Base-by-base conservation (phyloP, 53 echinoderm and acorn worm genomes). In the Apostichopus leukothele region DNA sequence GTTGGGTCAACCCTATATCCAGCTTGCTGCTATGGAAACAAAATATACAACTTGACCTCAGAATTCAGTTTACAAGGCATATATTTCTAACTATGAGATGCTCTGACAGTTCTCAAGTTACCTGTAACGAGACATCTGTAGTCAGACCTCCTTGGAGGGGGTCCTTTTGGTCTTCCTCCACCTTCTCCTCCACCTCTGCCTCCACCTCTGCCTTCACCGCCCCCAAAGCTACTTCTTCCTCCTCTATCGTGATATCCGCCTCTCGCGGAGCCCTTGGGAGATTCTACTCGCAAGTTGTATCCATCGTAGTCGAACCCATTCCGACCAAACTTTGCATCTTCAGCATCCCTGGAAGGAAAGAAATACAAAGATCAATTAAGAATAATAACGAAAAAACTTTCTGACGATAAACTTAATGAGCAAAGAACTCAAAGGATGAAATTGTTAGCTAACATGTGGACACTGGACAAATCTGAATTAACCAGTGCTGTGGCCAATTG, bases 261-360 rank as follows among this genome's bases (percentile, higher is more conserved):
- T 14, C 94, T 91, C 52, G 92, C 91, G 50, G 91, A 89, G 63
- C 92, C 93, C 55, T 93, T 83, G 6, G 97, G 97, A 84, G 91
- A 97, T 78, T 97, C 97, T 1, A 97, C 97, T 67, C 97, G 88
- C 21, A 97, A 75, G 78, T 88, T 74, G 89, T 97, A 97, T 25
- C 97, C 95, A 91, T 97, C 97, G 55, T 97, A 97, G 68, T 97
- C 92, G 74, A 95, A 95, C 5, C 95, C 91, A 86, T 97, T 89
- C 87, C 94, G 78, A n/a, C 91, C 94, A 26, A 90, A 51, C 74
- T 95, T 94, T 50, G 97, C 97, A 92, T 97, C 97, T 60, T 94
- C 94, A 9, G 96, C 96, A 94, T 96, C 96, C 50, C 96, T 96
- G 52, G n/a, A 63, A 63, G 63, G 63, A 63, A 16, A 63, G 11